Evolutionary conservation across 1,140 invertebrate species (phyloP), one percentile per base, ranked within the genome.

Genomic region (Zeugodacus cucurbitae): DNA sequence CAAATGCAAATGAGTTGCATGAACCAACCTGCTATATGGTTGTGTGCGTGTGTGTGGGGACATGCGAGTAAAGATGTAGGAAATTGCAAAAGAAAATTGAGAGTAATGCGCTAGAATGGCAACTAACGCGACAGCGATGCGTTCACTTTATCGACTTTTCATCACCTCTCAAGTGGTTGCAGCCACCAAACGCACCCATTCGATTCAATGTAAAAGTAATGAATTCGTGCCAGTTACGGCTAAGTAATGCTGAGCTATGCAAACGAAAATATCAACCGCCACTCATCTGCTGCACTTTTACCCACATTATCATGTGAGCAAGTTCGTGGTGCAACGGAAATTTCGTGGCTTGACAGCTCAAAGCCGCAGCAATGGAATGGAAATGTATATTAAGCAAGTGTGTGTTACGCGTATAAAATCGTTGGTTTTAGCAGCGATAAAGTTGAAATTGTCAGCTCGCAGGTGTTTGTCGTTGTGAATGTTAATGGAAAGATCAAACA

Each of bases 401-500:
- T 8, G 17, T 44, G 70, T 78, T 22, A 26, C 6, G 0, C 5
- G 58, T 67, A 32, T 67, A 67, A 32, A 34, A 17, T 67, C 64
- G 10, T 0, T 6, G 26, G 34, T 82, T 44, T 29, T 34, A 29
- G 22, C 3, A 44, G 41, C 74, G 41, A 82, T 48, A 29, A n/a
- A 44, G 74, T 26, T 10, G 3, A 82, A 48, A 44, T 37, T 82
- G 41, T 48, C 74, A 41, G n/a, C 37, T 86, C n/a, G 10, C 8
- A 86, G 29, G 11, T 86, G n/a, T 86, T 86, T 54, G 41, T 37
- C 57, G 44, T 17, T 26, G 8, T 54, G 82, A 44, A 86, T 86
- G 57, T 86, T 86, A 86, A 86, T 86, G 82, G 57, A 57, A 48
- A 57, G 82, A 54, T 86, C n/a, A 86, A 85, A 86, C 67, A 41